A percentile compares a stretch with the other conserved stretches of the same genome.
Evolutionary conservation across 2,113 vertebrate species (phyloP).

Genomic region (Trematomus loennbergii): DNA sequence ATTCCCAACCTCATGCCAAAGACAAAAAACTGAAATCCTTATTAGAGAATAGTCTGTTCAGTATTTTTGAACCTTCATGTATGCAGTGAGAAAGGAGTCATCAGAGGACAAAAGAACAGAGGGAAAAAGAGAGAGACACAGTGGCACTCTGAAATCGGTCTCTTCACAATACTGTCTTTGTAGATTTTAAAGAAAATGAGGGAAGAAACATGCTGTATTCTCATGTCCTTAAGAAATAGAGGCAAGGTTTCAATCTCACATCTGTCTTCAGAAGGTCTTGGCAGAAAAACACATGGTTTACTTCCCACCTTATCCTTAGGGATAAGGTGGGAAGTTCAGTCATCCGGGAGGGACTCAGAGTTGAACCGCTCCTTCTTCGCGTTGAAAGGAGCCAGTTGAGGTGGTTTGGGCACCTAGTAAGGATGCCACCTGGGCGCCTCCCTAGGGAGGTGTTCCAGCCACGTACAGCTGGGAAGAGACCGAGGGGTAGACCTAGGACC

Average conservation of each 20-base stretch:
- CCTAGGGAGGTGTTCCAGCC: too few species aligned
- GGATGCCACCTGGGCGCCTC: too few species aligned
- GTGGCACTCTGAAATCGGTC: neutral
- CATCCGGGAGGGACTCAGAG: too few species aligned
- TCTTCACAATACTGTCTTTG: neutral
- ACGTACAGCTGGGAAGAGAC: too few species aligned
- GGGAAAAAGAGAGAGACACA: too few species aligned
- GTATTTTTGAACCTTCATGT: neutral
- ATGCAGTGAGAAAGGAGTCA: slow-evolving; percentile 11
- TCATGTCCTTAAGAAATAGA: neutral
- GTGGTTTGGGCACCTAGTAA: too few species aligned
- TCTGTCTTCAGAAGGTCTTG: neutral
- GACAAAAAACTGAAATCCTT: neutral
- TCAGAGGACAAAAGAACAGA: too few species aligned
- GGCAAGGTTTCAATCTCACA: neutral
- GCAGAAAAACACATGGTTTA: neutral
- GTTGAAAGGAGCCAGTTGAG: too few species aligned
- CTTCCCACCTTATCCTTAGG: too few species aligned
- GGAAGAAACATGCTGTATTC: neutral
- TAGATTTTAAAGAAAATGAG: neutral
- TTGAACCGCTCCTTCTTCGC: too few species aligned
- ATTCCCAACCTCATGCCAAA: neutral
- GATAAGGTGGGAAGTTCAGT: too few species aligned
- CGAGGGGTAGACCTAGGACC: too few species aligned
- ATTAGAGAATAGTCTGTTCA: neutral